Evolutionary conservation across 2,113 vertebrate species (phyloP), one percentile per base, ranked within the genome.

Genomic region (Ammodytes dubius): DNA sequence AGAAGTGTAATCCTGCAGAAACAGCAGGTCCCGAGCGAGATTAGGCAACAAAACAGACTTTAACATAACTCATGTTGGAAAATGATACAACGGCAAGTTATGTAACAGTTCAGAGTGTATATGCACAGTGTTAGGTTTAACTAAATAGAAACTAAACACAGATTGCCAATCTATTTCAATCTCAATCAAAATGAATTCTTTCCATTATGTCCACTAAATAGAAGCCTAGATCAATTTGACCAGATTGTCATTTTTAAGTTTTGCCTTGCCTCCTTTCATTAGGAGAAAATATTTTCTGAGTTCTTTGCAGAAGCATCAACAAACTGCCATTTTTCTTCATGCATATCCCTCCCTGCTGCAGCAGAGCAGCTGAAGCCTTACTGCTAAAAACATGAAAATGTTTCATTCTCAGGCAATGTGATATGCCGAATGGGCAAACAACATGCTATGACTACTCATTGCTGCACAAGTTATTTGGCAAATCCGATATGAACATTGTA

Each of bases 381-480:
- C 54, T 68, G 59, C 46, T 71, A 40, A 72, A 75, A 75, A 47
- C 7, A 27, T 59, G 54, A 37, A 13, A 70, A 77, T 35, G 2
- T 66, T 63, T 80, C 5, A 71, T 70, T 80, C 11, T 52, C 50
- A 71, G 61, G 46, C 66, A 40, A 69, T 73, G 73, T 5, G n/a
- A 17, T 70, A 17, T 58, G 40, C 57, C 58, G 57, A 3, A 13
- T 3, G n/a, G 15, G 52, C 19, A 72, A 63, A 10, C 15, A 78
- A 64, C 74, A 89, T 82, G 85, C 74, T 71, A 17, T 2, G 17
- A 63, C 57, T 54, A 53, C 19, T 76, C 70, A 47, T 27, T 69
- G 68, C 74, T 72, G 79, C 71, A 71, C 12, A 40, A 84, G 63
- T 76, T 57, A 83, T 92, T 93, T 92, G 91, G 89, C 88, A 86